phyloP scores from a whole-genome alignment of 2,888 invertebrate species.

The Drosophila lacicola region DNA sequence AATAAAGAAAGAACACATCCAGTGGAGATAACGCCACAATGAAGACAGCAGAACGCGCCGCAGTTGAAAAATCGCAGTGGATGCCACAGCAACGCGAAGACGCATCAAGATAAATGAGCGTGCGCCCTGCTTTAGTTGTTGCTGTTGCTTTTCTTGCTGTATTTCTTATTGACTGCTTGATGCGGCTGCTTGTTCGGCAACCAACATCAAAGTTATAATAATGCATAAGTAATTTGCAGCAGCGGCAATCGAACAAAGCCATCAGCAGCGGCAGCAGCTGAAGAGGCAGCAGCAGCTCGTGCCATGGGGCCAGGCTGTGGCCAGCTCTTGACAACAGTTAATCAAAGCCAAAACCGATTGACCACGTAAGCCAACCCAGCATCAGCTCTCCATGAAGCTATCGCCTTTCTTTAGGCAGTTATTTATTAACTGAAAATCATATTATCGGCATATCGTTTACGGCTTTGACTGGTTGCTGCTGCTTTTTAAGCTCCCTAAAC shows the following conservation, averaged over 20 bases:
- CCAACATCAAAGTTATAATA: constrained; percentile 75
- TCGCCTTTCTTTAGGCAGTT: constrained; percentile 64
- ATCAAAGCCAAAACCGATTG: constrained; percentile 59
- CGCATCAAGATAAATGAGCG: constrained; percentile 74
- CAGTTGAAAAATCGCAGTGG: constrained; percentile 72
- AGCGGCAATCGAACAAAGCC: constrained; percentile 66
- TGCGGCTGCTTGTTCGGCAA: constrained; percentile 28
- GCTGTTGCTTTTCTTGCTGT: constrained; percentile 7
- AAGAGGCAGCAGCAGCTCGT: constrained; percentile 62
- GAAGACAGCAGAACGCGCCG: constrained; percentile 81
- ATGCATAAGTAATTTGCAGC: constrained; percentile 80
- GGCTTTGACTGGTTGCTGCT: constrained; percentile 37
- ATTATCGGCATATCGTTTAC: constrained; percentile 71
- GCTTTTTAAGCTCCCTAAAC: constrained; percentile 34
- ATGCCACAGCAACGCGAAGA: constrained; percentile 35
- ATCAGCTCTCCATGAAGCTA: constrained; percentile 41
- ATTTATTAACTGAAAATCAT: constrained; percentile 80
- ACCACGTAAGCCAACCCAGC: constrained; percentile 27
- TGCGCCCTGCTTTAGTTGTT: constrained; percentile 52
- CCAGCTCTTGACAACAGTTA: constrained; percentile 66
- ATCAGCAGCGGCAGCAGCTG: constrained; percentile 39
- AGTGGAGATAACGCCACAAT: constrained; percentile 75
- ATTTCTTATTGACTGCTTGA: constrained; percentile 33
- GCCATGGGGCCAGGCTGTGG: constrained; percentile 44
- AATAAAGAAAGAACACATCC: constrained; percentile 42